These are phyloP conservation scores for Drosophila equinoxialis DNA, from an alignment of 1,140 invertebrate genomes.

Conservation along the genomic window DNA sequence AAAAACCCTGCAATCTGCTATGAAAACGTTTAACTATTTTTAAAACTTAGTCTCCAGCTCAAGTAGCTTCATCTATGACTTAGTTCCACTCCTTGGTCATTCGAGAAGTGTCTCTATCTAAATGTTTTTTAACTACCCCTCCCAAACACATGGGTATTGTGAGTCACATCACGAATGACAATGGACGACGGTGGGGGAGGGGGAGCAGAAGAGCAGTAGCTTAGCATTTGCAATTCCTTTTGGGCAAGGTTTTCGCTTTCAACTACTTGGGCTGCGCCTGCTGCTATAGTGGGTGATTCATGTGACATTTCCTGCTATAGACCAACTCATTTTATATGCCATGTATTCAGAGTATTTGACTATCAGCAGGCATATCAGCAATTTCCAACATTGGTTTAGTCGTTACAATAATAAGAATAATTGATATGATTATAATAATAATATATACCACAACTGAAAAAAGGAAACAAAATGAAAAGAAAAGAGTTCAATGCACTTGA, in stretches of 20 bases:
- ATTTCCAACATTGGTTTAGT: slow-evolving; percentile 4
- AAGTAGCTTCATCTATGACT: no score
- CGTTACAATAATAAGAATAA: slow-evolving; percentile 65
- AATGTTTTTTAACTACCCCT: not conserved
- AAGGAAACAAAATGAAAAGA: slow-evolving; percentile 6
- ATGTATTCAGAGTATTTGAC: slow-evolving; percentile 18
- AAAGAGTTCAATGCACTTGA: slow-evolving; percentile 48
- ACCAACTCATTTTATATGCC: slow-evolving; percentile 41
- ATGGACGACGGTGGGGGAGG: not conserved
- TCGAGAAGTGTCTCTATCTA: no score
- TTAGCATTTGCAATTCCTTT: slow-evolving; percentile 36
- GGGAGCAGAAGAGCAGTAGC: not conserved
- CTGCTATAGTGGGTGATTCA: slow-evolving; percentile 57
- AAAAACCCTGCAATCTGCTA: no score
- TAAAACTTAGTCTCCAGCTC: not conserved
- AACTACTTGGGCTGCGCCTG: slow-evolving; percentile 24
- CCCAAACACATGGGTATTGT: slow-evolving; percentile 7
- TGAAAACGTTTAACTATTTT: no score
- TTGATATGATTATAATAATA: slow-evolving; percentile 61
- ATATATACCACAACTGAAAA: slow-evolving; percentile 14
- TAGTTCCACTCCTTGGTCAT: no score
- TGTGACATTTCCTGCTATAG: slow-evolving; percentile 52
- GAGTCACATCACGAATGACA: slow-evolving; percentile 43
- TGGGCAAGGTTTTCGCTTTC: slow-evolving; percentile 68
- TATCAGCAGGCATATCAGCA: slow-evolving; percentile 45